A percentile compares a stretch with the other conserved stretches of the same genome.
Evolutionary conservation across 2,797 vertebrate species (phyloP).

Genomic region (Micromesistius poutassou): DNA sequence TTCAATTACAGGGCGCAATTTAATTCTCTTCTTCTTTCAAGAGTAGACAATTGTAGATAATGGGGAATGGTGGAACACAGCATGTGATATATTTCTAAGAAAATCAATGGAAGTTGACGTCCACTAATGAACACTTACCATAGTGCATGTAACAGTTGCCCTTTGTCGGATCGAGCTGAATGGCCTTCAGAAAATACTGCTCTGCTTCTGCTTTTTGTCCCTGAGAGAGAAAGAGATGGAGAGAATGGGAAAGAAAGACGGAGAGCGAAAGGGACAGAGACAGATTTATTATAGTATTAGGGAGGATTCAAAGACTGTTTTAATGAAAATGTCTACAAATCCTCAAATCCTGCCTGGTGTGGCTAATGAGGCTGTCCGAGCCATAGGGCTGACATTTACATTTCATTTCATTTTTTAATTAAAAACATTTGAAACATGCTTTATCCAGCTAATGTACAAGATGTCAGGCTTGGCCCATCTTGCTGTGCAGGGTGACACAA

Average conservation of each 20-base stretch:
- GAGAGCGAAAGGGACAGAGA: background rate
- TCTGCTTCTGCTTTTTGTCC: slow-evolving; percentile 94
- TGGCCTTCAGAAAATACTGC: slow-evolving; percentile 93
- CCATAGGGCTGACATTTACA: slow-evolving; percentile 53
- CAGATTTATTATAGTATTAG: slow-evolving; percentile 31
- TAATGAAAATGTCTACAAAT: slow-evolving; percentile 45
- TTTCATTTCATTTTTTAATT: slow-evolving; percentile 53
- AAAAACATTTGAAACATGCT: slow-evolving; percentile 50
- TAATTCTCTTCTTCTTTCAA: background rate
- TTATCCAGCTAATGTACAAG: slow-evolving; percentile 46
- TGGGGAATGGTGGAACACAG: background rate
- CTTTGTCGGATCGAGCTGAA: slow-evolving; percentile 94
- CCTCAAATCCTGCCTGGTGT: slow-evolving; percentile 44
- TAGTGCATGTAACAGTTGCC: slow-evolving; percentile 99
- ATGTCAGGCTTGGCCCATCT: slow-evolving; percentile 41
- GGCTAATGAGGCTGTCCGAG: slow-evolving; percentile 42
- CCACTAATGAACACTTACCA: slow-evolving; percentile 73
- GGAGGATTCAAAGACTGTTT: slow-evolving; percentile 49
- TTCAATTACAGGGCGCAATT: background rate
- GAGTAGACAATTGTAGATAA: background rate
- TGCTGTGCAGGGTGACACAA: slow-evolving; percentile 26
- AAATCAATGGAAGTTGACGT: background rate
- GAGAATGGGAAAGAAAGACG: background rate
- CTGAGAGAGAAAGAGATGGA: slow-evolving; percentile 63
- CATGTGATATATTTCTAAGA: background rate